Base-by-base conservation (phyloP, 2,113 vertebrate genomes). In the Pseudolaguvia tuberculata region DNA sequence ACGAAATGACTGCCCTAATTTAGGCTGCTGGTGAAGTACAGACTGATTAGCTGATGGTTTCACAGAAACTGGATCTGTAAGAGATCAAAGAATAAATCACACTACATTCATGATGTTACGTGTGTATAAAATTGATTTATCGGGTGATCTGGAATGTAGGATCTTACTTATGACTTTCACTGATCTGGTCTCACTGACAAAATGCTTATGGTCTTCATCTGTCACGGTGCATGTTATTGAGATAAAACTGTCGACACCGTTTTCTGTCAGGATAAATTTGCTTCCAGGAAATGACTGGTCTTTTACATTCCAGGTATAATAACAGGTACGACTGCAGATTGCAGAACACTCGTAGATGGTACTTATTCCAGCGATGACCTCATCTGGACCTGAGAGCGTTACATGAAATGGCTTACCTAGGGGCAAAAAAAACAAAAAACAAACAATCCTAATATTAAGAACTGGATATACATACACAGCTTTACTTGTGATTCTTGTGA, bases 161-260 rank as follows among this genome's bases (percentile, higher is more conserved):
- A 29, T 78, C 82, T 79, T 74, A 87, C 86, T 87, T 20, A 52
- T 55, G 55, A 87, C 78, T 9, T 80, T 57, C 35, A 84, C 2
- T 35, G 10, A 78, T 51, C 42, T 21, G 17, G 59, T 0, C 25
- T 18, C 5, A 7, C 68, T 65, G 21, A 4, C 39, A 12, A 65
- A 47, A 15, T 23, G 0, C 35, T 68, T 62, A 1, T 70, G 81
- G 0, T 72, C 21, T 57, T 62, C 59, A 69, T 82, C 76, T 5
- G 48, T 6, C 10, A 81, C 79, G 1, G 29, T 76, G 48, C 84
- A 87, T 0, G 29, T 20, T 52, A 87, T 21, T 9, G 77, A 50
- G 0, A 83, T 66, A 10, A 14, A 53, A 0, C 4, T 47, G 31
- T 76, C 75, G 27, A 48, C 59, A 15, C 86, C 83, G 25, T 84